Conservation (phyloP, 2,888 invertebrate genomes). For the Dryobota labecula region DNA sequence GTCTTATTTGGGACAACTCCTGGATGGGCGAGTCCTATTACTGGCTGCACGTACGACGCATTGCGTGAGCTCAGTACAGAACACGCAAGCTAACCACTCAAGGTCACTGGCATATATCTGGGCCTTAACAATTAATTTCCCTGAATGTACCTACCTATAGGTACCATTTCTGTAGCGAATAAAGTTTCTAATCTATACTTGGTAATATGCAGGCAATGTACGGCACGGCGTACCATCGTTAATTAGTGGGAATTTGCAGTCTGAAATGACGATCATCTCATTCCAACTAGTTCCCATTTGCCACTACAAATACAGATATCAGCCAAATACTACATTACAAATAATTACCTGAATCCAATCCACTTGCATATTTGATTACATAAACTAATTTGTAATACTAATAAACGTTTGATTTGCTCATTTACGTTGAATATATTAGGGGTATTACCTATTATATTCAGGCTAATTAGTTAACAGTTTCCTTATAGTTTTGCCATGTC, state of each 20-base stretch:
- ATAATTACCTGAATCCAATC: conserved; percentile 36
- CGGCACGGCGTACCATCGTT: neutral
- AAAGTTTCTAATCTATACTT: neutral
- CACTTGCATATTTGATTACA: conserved; percentile 61
- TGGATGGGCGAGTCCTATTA: no score
- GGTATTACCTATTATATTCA: conserved; percentile 1
- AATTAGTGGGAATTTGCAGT: neutral
- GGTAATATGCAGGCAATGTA: neutral
- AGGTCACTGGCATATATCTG: no score
- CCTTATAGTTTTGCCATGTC: no score
- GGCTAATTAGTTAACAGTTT: neutral
- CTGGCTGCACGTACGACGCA: no score
- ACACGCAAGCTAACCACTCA: no score
- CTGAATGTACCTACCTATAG: neutral
- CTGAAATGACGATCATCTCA: conserved; percentile 12
- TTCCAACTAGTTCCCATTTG: neutral
- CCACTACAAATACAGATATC: conserved; percentile 12
- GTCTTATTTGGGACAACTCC: no score
- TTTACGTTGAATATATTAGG: conserved; percentile 57
- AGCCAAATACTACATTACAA: conserved; percentile 21
- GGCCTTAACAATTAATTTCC: neutral
- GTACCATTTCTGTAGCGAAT: neutral
- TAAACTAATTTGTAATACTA: conserved; percentile 60
- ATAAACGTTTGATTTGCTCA: conserved; percentile 62
- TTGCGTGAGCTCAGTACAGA: no score